Base-by-base conservation (phyloP, 2,888 invertebrate genomes). In the Cantharis rufa region DNA sequence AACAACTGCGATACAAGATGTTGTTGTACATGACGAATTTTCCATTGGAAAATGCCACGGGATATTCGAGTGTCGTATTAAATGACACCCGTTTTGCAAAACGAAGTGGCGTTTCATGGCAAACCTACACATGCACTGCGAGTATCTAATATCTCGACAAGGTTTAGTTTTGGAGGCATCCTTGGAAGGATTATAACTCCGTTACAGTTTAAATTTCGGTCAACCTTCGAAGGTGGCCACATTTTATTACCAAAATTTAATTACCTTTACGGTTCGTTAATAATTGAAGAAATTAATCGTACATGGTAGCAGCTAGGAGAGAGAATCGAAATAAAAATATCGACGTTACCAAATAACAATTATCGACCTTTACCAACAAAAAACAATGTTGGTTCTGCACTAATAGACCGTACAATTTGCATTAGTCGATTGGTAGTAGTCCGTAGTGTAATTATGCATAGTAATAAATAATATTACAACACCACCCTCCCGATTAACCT, bases 81-180 rank as follows among this genome's bases (percentile, higher is more conserved):
- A 78, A 79, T 78, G 81, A 78, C 80, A 78, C 21, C 13, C 21
- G 77, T 73, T 71, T 80, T 80, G 80, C 80, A 76, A 78, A 81
- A 80, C 75, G 76, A 80, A 76, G 81, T 80, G 80, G 78, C 80
- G 77, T 81, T 79, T 81, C 81, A 81, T 78, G 80, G 80, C 74
- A 75, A 80, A 80, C 76, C 66, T 66, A 77, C 77, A n/a, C n/a
- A n/a, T n/a, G n/a, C 3, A 18, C 18, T 18, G 18, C 18, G 68
- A 18, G 62, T 77, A 74, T 74, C 77, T 48, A 24, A 68, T 66
- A 66, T 32, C 13, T 62, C 68, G 21, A 21, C 68, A 62, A 66
- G 72, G 16, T 70, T 24, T 62, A 16, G 24, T 69, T 75, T 72
- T 32, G 48, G 71, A 75, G 5, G 28, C 71, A 78, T 78, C 78